Base-by-base conservation (phyloP, 2,888 invertebrate species). In the Achlya flavicornis region DNA sequence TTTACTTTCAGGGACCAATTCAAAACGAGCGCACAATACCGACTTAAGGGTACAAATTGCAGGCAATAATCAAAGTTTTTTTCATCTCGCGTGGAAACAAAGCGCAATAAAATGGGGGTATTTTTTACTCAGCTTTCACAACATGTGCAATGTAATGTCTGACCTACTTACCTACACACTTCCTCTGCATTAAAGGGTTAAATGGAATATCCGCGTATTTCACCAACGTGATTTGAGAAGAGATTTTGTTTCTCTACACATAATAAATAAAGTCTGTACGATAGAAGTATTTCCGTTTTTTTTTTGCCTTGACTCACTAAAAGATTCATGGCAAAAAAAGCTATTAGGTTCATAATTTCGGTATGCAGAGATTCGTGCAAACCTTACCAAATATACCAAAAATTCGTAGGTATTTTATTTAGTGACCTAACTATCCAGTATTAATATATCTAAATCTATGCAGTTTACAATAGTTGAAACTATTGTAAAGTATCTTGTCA, bases 81-180 rank as follows among this genome's bases (percentile, higher is more conserved):
- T 90, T 83, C 74, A 53, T 53, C 53, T 64, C 69, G 73, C 73
- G 70, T 81, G 83, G 87, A 92, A 92, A 93, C 92, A 93, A 93
- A 91, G 87, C 86, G 83, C 80, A 85, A 84, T 86, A 82, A 78
- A 83, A 78, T 60, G 80, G 86, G 92, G 92, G 83, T 76, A 86
- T 91, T 93, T 93, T 92, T 92, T 91, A 84, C 77, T 77, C 66
- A 85, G 91, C 93, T 93, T 92, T 92, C 91, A 90, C 91, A 91
- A 89, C 93, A 93, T 93, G 89, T 93, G 93, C 92, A 91, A 90
- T 91, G 88, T 87, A 82, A 84, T 87, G 86, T 86, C 85, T 91
- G 91, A 93, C 93, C 93, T 91, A 93, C 92, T 91, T 93, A 84
- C 84, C 81, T 83, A 92, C 89, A 83, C 83, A 91, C 92, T 90